These are phyloP conservation scores for Arrhamphus sclerolepis DNA, from an alignment of 2,797 vertebrate species.

Conservation along the genomic window DNA sequence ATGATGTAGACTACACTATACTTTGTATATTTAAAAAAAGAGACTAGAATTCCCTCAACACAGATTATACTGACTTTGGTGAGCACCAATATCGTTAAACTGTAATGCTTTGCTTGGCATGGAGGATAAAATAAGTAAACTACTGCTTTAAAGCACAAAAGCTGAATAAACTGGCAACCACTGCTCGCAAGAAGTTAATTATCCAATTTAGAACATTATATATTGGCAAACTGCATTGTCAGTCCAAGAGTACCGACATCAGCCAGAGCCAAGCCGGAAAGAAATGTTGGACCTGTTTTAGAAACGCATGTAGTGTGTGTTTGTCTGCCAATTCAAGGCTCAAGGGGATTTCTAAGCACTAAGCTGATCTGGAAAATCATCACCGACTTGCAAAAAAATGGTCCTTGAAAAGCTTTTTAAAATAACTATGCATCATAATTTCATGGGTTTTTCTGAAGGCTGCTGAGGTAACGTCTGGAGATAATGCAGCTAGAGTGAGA, in stretches of 20 bases:
- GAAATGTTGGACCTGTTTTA: conserved; percentile 11
- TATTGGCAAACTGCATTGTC: background rate
- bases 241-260: conserved; percentile 4
- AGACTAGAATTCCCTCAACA: too few species aligned
- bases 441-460: conserved; percentile 16
- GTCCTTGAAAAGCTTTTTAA: conserved; percentile 33
- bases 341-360: conserved; percentile 42
- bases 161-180: background rate
- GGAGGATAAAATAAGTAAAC: background rate
- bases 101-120: background rate
- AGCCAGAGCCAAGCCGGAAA: conserved; percentile 4
- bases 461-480: conserved; percentile 3
- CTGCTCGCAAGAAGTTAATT: background rate
- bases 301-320: background rate
- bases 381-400: conserved; percentile 28
- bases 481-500: background rate
- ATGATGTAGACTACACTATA: too few species aligned
- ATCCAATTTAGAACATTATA: background rate
- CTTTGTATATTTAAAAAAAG: too few species aligned
- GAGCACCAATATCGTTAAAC: too few species aligned
- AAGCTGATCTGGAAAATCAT: conserved; percentile 47
- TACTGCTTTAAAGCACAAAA: background rate
- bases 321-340: conserved; percentile 40
- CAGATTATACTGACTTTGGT: too few species aligned
- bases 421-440: conserved; percentile 27